phyloP scores from a whole-genome alignment of 2,888 invertebrate species.

The Eupithecia abbreviata region DNA sequence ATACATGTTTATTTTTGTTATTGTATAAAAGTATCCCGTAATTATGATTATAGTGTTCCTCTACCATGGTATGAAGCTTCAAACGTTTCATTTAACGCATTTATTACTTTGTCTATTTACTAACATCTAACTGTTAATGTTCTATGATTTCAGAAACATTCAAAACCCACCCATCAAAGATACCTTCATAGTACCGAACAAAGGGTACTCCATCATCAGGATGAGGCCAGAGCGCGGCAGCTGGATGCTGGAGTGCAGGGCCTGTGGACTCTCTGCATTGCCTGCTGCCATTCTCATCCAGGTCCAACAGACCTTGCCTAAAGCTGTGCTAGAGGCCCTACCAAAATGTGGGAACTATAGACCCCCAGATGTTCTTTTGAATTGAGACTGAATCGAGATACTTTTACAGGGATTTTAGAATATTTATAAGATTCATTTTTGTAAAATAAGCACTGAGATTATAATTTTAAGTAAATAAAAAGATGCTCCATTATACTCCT shows the following conservation, averaged over 20 bases:
- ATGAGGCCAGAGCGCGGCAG: conserved; percentile 82
- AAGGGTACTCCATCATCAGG: conserved; percentile 84
- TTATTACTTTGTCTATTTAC: not conserved
- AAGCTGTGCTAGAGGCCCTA: conserved; percentile 70
- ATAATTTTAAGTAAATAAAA: not conserved
- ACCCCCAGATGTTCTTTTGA: conserved; percentile 76
- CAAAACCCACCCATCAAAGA: conserved; percentile 84
- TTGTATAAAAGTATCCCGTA: not conserved
- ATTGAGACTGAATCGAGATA: conserved; percentile 50
- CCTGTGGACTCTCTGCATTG: conserved; percentile 70
- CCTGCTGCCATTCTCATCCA: conserved; percentile 79
- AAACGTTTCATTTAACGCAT: no score
- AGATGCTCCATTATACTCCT: not conserved
- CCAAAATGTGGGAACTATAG: conserved; percentile 80
- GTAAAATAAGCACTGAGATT: not conserved
- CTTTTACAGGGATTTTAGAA: conserved; percentile 12
- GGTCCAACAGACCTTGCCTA: conserved; percentile 72
- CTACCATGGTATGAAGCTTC: no score
- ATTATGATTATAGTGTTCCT: not conserved
- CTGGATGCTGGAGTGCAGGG: conserved; percentile 77
- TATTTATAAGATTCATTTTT: not conserved
- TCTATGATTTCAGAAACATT: conserved; percentile 70
- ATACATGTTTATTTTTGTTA: no score
- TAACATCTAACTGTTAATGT: not conserved
- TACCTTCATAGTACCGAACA: conserved; percentile 86